Evolutionary conservation across 2,888 invertebrate species (phyloP), one percentile per base, ranked within the genome.

Genomic region (Stenichneumon culpator): DNA sequence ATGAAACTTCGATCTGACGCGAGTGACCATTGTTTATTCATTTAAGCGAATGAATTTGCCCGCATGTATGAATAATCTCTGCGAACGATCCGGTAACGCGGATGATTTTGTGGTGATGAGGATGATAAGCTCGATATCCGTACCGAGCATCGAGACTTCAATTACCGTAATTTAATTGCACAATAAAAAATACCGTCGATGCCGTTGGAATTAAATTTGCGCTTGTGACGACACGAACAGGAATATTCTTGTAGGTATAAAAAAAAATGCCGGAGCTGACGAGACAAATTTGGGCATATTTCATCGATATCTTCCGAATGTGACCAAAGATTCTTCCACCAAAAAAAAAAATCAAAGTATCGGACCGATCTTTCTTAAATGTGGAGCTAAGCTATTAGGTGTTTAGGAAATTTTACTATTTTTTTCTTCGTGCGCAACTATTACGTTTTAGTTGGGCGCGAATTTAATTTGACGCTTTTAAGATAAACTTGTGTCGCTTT

Each of bases 401-500:
- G n/a, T n/a, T n/a, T n/a, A n/a, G n/a, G n/a, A n/a, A n/a, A n/a
- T n/a, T n/a, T n/a, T n/a, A n/a, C n/a, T n/a, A n/a, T n/a, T n/a
- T 28, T 28, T 28, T 28, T 28, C 28, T 28, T 28, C 28, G 4
- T 28, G 28, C 28, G 4, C 4, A 28, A 9, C 9, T 39, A 39
- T 39, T 6, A 39, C 36, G 52, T 9, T 7, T 1, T 28, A 28
- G 28, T 28, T 28, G 28, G 28, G 28, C 28, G 28, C 4, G 28
- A 28, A 28, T 28, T 28, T 28, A 79, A n/a, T 50, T 68, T 75
- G 79, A 79, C 79, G 75, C 79, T 79, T 83, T 65, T 63, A 50
- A 11, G 47, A 79, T 79, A 70, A 83, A 79, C 75, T 79, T 57
- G 50, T 57, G 28, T 65, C 32, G 52, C 28, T 75, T 83, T 83